Conservation (phyloP, 2,888 invertebrate species). For the Neelides folsomi region DNA sequence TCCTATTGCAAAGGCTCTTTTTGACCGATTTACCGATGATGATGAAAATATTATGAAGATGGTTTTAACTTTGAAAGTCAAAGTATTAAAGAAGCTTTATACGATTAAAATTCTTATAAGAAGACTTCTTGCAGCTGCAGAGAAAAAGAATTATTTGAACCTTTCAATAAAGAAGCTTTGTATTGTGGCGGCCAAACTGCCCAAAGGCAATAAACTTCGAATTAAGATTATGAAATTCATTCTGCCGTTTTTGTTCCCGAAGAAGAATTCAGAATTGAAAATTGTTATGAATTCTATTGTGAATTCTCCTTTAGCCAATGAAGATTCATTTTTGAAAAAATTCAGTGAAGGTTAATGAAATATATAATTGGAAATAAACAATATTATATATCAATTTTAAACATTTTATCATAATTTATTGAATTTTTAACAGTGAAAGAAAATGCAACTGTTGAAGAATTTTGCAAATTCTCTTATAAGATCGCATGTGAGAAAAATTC, state of each 20-base stretch:
- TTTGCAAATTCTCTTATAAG: slow-evolving; percentile 17
- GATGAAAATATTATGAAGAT: slow-evolving; percentile 48
- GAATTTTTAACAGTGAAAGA: slow-evolving; percentile 1
- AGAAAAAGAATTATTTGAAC: slow-evolving; percentile 35
- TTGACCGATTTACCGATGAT: slow-evolving; percentile 55
- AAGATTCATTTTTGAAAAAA: slow-evolving; percentile 36
- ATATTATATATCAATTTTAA: neutral
- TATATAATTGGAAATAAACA: no score
- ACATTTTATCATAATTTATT: neutral
- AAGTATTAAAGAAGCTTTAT: slow-evolving; percentile 39
- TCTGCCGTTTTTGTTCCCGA: slow-evolving; percentile 51
- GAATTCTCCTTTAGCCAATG: slow-evolving; percentile 39
- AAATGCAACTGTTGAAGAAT: slow-evolving; percentile 9
- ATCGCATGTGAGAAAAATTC: neutral
- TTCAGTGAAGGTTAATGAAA: slow-evolving; percentile 12
- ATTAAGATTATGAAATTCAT: slow-evolving; percentile 44
- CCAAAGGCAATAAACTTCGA: neutral
- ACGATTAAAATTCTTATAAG: slow-evolving; percentile 41
- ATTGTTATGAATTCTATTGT: slow-evolving; percentile 40
- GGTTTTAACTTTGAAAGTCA: slow-evolving; percentile 38
- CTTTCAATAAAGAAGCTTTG: slow-evolving; percentile 21
- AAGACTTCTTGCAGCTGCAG: slow-evolving; percentile 44
- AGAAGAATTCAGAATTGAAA: slow-evolving; percentile 38
- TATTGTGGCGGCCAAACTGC: slow-evolving; percentile 4
- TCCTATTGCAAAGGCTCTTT: slow-evolving; percentile 51